Evolutionary conservation across 2,888 invertebrate species (phyloP).

Genomic region (Aleiodes alternator): DNA sequence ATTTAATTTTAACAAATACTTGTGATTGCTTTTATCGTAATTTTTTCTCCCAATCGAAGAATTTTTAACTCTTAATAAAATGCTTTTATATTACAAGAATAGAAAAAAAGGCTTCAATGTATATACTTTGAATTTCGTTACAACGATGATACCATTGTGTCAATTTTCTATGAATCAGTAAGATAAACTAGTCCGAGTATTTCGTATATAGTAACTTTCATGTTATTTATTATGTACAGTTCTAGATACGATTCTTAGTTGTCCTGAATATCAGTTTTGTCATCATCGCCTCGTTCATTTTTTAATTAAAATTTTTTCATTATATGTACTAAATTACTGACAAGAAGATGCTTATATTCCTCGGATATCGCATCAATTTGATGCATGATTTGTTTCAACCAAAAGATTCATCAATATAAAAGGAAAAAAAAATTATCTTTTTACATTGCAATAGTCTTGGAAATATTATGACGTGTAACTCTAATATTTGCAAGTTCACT

Average conservation of each 20-base stretch:
- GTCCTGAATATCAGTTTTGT: conserved; percentile 36
- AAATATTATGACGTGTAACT: neutral
- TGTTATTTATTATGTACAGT: conserved; percentile 66
- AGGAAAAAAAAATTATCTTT: neutral
- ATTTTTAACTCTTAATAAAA: neutral
- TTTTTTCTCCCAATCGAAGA: neutral
- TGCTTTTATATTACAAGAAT: neutral
- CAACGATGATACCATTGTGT: conserved; percentile 65
- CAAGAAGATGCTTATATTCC: neutral
- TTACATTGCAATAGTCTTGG: neutral
- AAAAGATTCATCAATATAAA: conserved; percentile 6
- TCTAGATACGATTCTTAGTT: conserved; percentile 60
- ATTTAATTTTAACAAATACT: conserved; percentile 31
- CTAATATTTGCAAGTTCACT: neutral
- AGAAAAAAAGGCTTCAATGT: neutral
- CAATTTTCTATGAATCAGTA: conserved; percentile 51
- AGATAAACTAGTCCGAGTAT: conserved; percentile 55
- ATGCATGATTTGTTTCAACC: conserved; percentile 3
- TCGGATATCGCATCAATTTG: neutral
- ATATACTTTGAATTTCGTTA: conserved; percentile 57
- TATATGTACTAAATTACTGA: conserved; percentile 24
- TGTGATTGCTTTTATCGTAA: neutral
- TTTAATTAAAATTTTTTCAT: conserved; percentile 12
- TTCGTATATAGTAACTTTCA: conserved; percentile 68
- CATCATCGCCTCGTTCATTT: conserved; percentile 12